Percentiles rank a stretch among this genome's conserved stretches.
These are phyloP conservation scores for Trissoscelio sp. DNA, from an alignment of 2,888 invertebrate genomes.

Conservation along the genomic window DNA sequence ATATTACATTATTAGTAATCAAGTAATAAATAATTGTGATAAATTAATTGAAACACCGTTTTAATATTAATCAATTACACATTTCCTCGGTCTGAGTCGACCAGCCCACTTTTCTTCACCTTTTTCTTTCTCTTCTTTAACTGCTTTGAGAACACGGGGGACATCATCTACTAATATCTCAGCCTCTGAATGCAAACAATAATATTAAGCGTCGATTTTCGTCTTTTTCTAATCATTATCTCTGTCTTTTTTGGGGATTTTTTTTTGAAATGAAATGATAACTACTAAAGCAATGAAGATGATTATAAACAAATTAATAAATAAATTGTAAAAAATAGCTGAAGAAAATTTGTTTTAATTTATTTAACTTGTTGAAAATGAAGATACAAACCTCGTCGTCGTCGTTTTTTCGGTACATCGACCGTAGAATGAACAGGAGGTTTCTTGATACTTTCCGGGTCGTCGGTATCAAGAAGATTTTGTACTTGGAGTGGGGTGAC, in stretches of 20 bases:
- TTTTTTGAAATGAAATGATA: too few species aligned
- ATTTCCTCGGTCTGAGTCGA: constrained; percentile 60
- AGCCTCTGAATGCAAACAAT: constrained; percentile 54
- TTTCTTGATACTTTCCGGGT: constrained; percentile 86
- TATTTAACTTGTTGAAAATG: not conserved
- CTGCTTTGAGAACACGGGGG: constrained; percentile 32
- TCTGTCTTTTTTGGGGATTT: too few species aligned
- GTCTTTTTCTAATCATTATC: not conserved
- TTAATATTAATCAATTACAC: constrained; percentile 61
- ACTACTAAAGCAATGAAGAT: not conserved
- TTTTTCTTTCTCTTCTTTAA: constrained; percentile 61
- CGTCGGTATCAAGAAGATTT: constrained; percentile 89
- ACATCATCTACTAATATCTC: constrained; percentile 41
- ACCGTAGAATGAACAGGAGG: constrained; percentile 83
- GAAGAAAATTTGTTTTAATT: too few species aligned
- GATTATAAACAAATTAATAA: not conserved
- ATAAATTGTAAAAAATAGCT: too few species aligned
- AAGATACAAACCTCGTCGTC: constrained; percentile 85
- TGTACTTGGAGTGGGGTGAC: constrained; percentile 91
- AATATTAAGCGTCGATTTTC: constrained; percentile 14
- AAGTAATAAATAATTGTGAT: too few species aligned
- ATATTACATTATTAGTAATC: too few species aligned
- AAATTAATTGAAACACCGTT: constrained; percentile 54
- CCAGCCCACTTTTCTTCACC: constrained; percentile 54
- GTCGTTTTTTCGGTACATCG: constrained; percentile 88